Evolutionary conservation across 2,113 vertebrate genomes (phyloP).

Genomic region (Malurus cyaneus): DNA sequence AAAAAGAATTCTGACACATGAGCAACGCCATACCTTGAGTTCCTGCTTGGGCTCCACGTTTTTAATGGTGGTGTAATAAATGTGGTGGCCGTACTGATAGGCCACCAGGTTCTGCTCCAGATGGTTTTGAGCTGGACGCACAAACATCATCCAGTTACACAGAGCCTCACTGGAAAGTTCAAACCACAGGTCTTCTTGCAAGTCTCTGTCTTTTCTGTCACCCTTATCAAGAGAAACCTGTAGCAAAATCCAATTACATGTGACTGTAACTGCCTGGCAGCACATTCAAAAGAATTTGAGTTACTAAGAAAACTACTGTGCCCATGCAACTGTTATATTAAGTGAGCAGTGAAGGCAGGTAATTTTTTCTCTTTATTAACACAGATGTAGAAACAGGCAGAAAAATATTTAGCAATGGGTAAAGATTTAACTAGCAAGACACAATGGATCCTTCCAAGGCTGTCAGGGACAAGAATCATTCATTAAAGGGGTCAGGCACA

Average conservation of each 20-base stretch:
- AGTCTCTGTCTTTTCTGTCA: constrained; percentile 80
- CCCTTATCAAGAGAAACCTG: constrained; percentile 87
- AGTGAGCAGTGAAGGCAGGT: not conserved
- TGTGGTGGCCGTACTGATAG: constrained; percentile 94
- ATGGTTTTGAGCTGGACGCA: constrained; percentile 94
- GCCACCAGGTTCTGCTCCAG: constrained; percentile 97
- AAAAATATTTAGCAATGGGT: not conserved
- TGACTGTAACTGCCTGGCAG: not conserved
- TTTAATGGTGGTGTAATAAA: constrained; percentile 96
- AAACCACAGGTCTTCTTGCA: constrained; percentile 89
- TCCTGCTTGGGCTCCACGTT: constrained; percentile 97
- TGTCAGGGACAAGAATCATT: not conserved
- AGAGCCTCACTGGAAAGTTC: constrained; percentile 93
- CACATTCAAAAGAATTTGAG: not conserved
- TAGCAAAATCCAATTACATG: constrained; percentile 24
- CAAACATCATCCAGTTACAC: constrained; percentile 99
- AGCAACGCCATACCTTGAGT: constrained; percentile 82
- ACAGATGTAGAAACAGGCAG: not conserved
- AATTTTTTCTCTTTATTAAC: not conserved
- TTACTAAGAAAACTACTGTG: not conserved
- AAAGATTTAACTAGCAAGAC: not conserved
- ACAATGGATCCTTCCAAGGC: not conserved
- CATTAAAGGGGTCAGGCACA: not conserved
- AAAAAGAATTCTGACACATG: not conserved
- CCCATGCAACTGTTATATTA: not conserved